Evolutionary conservation across 2,797 vertebrate species (phyloP), one percentile per base, ranked within the genome.

Genomic region (Lindbergichthys nudifrons): DNA sequence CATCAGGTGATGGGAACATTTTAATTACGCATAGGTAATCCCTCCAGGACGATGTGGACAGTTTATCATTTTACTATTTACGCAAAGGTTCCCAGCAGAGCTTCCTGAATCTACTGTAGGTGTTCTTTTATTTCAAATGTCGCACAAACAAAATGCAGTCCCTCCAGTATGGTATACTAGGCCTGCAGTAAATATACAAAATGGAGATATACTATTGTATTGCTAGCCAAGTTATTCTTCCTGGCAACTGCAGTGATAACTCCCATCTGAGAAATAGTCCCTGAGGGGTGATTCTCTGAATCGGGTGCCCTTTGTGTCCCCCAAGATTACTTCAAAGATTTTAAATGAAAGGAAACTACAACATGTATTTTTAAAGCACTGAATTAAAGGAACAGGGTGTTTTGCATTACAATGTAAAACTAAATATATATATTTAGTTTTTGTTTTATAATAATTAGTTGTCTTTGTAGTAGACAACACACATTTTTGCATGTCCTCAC

Each of bases 21-120:
- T 91, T 90, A 90, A 93, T 93, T 83, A 89, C 57, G 23, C 54
- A 30, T 50, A 62, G 47, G 71, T n/a, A 52, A 79, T 65, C 52
- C 80, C 63, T 69, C n/a, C 19, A 19, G 83, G 83, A 73, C 2
- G 54, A 47, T 59, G 46, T 26, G 75, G 77, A 71, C 70, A 73
- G 70, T 68, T 82, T 81, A 86, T 71, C 76, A 84, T 52, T 84
- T 73, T 36, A 69, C 50, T 70, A 80, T 80, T 75, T 70, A 75
- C 18, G 0, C 13, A 65, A 52, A 57, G 8, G 2, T 42, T 86
- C 83, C 82, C 83, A 4, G 45, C 14, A 54, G 83, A 68, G 50
- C 43, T 1, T 30, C 23, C 19, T 39, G 41, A 52, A 73, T 59
- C 4, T 48, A 53, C 57, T 67, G 21, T 10, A 46, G 57, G 18